Conservation (phyloP, 2,888 invertebrate species). For the Ornithoptera alexandrae region DNA sequence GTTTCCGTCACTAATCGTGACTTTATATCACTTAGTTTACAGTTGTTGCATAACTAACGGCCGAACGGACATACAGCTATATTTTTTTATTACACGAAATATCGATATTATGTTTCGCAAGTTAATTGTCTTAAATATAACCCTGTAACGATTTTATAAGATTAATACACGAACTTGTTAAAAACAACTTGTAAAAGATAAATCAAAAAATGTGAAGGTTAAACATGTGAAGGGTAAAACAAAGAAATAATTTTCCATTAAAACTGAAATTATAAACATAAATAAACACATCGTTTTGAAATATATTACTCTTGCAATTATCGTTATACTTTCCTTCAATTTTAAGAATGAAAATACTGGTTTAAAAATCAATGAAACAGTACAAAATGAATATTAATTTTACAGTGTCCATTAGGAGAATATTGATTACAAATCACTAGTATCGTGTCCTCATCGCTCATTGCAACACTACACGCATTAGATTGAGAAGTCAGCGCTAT, state of each 20-base stretch:
- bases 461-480: slow-evolving; percentile 28
- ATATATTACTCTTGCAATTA: neutral
- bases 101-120: slow-evolving; percentile 13
- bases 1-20: slow-evolving; percentile 37
- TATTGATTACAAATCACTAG: slow-evolving; percentile 22
- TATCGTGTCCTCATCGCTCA: slow-evolving; percentile 9
- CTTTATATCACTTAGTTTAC: slow-evolving; percentile 25
- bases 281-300: neutral
- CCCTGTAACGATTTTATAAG: slow-evolving; percentile 13
- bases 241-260: neutral
- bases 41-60: slow-evolving; percentile 26
- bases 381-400: neutral
- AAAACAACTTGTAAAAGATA: neutral
- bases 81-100: slow-evolving; percentile 18
- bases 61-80: slow-evolving; percentile 6
- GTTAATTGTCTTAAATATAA: slow-evolving; percentile 13
- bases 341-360: neutral
- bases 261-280: neutral
- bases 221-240: neutral
- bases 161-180: slow-evolving; percentile 4
- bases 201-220: neutral
- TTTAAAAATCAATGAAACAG: neutral
- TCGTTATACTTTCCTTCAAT: neutral
- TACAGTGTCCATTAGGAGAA: slow-evolving; percentile 7
- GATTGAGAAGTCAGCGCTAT: slow-evolving; percentile 9